Conservation (phyloP, 2,113 vertebrate genomes). For the Felis chaus region DNA sequence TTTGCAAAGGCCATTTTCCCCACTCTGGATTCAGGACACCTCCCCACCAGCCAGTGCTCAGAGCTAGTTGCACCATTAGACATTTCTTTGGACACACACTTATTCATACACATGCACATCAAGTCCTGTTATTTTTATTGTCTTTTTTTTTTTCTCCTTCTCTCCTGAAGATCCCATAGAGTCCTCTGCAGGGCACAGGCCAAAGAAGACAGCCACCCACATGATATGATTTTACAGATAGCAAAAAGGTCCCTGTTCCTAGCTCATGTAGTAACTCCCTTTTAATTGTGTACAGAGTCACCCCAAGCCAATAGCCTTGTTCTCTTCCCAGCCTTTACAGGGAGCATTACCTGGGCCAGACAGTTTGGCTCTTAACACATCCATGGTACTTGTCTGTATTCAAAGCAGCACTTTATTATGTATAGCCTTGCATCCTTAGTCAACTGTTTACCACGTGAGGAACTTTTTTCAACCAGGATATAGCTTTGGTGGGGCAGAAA, state of each 20-base stretch:
- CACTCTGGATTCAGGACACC: conserved; percentile 45
- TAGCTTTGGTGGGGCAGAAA: background rate
- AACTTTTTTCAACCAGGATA: background rate
- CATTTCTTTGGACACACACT: background rate
- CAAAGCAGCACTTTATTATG: background rate
- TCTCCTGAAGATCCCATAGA: background rate
- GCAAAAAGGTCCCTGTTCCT: background rate
- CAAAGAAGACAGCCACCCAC: background rate
- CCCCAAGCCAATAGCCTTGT: background rate
- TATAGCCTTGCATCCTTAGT: background rate
- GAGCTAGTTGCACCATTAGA: background rate
- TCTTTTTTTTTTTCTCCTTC: background rate
- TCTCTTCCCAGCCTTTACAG: background rate
- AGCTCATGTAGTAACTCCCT: background rate
- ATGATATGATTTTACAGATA: background rate
- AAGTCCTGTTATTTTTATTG: background rate
- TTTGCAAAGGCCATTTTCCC: conserved; percentile 69
- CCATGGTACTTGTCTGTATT: background rate
- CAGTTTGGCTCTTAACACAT: background rate
- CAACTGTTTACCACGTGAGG: background rate
- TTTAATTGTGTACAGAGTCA: background rate
- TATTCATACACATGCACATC: background rate
- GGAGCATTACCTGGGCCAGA: background rate
- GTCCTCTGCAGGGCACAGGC: background rate
- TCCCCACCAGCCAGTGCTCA: background rate